These are phyloP conservation scores for Aphrocallistes beatrix DNA, from an alignment of 37 sponge, comb jelly and placozoan genomes.

Conservation along the genomic window DNA sequence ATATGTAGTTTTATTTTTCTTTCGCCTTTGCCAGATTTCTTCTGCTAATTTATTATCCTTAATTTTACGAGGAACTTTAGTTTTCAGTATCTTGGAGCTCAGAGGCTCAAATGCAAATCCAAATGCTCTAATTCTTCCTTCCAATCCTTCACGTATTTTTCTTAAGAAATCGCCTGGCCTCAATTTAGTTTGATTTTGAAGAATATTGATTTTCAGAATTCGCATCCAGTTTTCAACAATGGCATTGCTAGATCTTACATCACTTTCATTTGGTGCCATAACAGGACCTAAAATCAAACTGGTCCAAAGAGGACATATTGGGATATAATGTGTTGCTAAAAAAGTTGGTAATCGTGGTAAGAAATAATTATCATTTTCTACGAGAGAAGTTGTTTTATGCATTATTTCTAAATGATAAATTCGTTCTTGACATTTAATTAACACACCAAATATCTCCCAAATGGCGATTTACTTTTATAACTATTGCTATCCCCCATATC, in stretches of 20 bases:
- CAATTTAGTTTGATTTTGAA: conserved; percentile 1
- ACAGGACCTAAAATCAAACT: conserved; percentile 8
- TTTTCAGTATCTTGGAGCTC: not conserved
- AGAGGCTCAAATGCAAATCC: too few relatives aligned
- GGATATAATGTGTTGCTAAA: not conserved
- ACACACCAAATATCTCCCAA: not conserved
- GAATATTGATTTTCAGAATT: not conserved
- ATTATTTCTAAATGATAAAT: not conserved
- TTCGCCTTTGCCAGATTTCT: not conserved
- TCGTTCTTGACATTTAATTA: conserved; percentile 13
- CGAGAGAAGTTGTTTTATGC: not conserved
- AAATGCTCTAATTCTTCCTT: conserved; percentile 9
- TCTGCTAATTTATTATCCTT: conserved; percentile 18
- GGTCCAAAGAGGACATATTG: conserved; percentile 1
- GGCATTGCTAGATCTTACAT: not conserved
- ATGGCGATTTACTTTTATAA: conserved; percentile 16
- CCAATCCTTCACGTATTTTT: not conserved
- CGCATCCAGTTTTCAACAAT: not conserved
- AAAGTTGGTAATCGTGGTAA: not conserved
- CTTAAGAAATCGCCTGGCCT: conserved; percentile 6
- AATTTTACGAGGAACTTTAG: not conserved
- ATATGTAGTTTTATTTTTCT: not conserved
- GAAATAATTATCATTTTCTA: not conserved
- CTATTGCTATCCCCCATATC: conserved; percentile 17
- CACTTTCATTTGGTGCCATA: not conserved